phyloP scores from a whole-genome alignment of 2,797 vertebrate species.

The Gadopsis bispinosus region DNA sequence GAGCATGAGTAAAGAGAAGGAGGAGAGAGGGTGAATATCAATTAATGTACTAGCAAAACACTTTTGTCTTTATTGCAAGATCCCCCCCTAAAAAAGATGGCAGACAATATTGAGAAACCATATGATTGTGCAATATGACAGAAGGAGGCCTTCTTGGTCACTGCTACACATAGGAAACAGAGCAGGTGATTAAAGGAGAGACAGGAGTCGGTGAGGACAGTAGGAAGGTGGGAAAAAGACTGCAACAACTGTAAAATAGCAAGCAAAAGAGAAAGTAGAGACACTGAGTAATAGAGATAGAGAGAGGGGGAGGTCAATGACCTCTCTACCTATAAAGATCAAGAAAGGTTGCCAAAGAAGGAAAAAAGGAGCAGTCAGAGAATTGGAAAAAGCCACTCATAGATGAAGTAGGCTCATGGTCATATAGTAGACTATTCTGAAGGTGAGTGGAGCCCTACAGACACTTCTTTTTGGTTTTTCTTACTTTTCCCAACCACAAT shows the following conservation, averaged over 20 bases:
- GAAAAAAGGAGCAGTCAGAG: conserved; percentile 41
- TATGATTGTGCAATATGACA: too few species aligned
- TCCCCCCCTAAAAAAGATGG: too few species aligned
- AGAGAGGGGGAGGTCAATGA: conserved; percentile 29
- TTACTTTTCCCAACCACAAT: neutral
- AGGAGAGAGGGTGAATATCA: conserved; percentile 88
- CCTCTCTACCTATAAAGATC: conserved; percentile 61
- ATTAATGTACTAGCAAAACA: conserved; percentile 23
- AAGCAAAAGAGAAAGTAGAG: conserved; percentile 22
- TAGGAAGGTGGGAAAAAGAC: conserved; percentile 10
- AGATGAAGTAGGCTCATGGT: conserved; percentile 37
- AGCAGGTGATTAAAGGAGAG: conserved; percentile 32
- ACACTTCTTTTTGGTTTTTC: conserved; percentile 11
- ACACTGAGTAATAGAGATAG: conserved; percentile 46
- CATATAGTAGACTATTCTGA: conserved; percentile 32
- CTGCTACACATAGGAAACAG: neutral
- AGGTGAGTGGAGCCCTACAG: conserved; percentile 43
- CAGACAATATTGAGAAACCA: too few species aligned
- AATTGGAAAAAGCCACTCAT: conserved; percentile 40
- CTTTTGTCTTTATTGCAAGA: too few species aligned
- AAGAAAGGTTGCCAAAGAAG: conserved; percentile 48
- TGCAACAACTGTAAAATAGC: conserved; percentile 34
- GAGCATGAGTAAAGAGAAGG: conserved; percentile 88
- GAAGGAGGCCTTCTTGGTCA: too few species aligned
- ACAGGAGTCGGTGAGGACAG: conserved; percentile 8